phyloP scores from a whole-genome alignment of 1,140 invertebrate genomes.

The Microplitis mediator region DNA sequence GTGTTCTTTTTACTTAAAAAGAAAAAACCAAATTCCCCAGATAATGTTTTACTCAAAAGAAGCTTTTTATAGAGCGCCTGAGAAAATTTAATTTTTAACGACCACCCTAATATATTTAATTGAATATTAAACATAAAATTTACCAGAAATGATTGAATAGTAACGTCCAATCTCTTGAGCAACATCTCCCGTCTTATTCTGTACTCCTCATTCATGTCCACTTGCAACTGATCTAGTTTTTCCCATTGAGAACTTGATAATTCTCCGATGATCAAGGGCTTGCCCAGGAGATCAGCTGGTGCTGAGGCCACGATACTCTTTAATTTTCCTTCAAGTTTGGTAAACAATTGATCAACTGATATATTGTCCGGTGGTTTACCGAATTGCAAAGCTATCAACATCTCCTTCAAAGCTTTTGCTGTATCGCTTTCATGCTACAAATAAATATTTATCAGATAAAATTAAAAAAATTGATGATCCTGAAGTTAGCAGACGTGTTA shows the following conservation, averaged over 20 bases:
- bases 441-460: constrained; percentile 1
- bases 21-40: no score
- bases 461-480: no score
- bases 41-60: no score
- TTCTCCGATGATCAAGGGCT: constrained; percentile 77
- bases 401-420: constrained; percentile 76
- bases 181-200: constrained; percentile 84
- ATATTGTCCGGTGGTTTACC: constrained; percentile 86
- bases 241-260: constrained; percentile 85
- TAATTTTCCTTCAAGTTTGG: constrained; percentile 76
- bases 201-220: constrained; percentile 82
- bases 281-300: constrained; percentile 69
- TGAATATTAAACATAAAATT: neutral
- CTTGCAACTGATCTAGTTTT: constrained; percentile 70
- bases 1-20: no score
- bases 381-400: constrained; percentile 78
- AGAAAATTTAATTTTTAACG: no score
- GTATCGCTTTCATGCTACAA: constrained; percentile 79
- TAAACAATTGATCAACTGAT: constrained; percentile 75
- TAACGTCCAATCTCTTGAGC: constrained; percentile 89
- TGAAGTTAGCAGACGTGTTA: no score
- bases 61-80: no score
- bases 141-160: constrained; percentile 89
- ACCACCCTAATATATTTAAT: neutral
- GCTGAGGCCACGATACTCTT: constrained; percentile 72